Evolutionary conservation across 2,888 invertebrate genomes (phyloP).

Genomic region (Eulithis testata): DNA sequence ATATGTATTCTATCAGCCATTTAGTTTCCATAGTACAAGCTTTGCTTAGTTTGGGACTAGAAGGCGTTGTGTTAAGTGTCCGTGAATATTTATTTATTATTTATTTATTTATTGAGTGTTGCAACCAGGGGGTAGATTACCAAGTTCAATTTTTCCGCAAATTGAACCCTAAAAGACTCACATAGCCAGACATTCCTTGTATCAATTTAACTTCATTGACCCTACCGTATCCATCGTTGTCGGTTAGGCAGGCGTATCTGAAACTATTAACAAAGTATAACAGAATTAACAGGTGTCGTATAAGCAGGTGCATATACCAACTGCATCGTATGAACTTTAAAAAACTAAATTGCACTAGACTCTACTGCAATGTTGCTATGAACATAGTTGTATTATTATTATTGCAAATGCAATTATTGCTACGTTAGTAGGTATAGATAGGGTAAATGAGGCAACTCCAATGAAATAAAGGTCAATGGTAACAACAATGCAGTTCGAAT

Average conservation of each 20-base stretch:
- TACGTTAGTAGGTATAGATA: slow-evolving; percentile 23
- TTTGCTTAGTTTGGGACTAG: too few species aligned
- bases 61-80: too few species aligned
- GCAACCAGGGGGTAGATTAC: too few species aligned
- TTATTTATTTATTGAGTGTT: too few species aligned
- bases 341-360: slow-evolving; percentile 58
- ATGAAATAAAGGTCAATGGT: slow-evolving; percentile 23
- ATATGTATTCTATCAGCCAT: too few species aligned
- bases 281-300: slow-evolving; percentile 67
- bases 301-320: slow-evolving; percentile 74
- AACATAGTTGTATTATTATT: slow-evolving; percentile 42
- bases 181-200: too few species aligned
- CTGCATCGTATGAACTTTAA: slow-evolving; percentile 73
- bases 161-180: too few species aligned
- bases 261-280: slow-evolving; percentile 65
- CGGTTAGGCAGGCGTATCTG: slow-evolving; percentile 33
- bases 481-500: not conserved
- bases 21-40: too few species aligned
- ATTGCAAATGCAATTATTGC: slow-evolving; percentile 22
- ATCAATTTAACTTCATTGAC: too few species aligned
- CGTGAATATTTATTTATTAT: too few species aligned
- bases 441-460: slow-evolving; percentile 14
- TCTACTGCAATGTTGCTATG: slow-evolving; percentile 31
- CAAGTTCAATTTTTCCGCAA: too few species aligned
- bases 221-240: not conserved